Percentiles rank a stretch among this genome's conserved stretches.
Evolutionary conservation across 2,888 invertebrate species (phyloP).

Genomic region (Synergus gifuensis): DNA sequence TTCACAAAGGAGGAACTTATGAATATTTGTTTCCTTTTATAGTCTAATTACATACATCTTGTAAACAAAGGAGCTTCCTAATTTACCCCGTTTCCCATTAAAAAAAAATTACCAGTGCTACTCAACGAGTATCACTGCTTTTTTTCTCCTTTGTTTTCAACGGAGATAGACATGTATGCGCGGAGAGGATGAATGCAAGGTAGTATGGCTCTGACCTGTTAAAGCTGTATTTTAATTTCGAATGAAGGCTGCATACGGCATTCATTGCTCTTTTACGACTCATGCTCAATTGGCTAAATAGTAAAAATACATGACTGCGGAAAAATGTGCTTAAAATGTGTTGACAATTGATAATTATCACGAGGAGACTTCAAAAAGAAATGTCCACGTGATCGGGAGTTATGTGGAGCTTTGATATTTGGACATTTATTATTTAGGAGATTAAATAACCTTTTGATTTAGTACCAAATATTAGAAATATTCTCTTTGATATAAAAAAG

Average conservation of each 20-base stretch:
- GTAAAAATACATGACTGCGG: not conserved
- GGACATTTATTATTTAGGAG: not conserved
- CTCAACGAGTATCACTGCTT: slow-evolving; percentile 22
- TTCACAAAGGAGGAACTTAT: not conserved
- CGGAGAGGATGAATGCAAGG: slow-evolving; percentile 24
- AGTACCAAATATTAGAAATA: not conserved
- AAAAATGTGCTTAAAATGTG: not conserved
- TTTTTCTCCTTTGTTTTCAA: slow-evolving; percentile 17
- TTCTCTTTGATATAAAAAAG: not conserved
- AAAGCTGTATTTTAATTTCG: slow-evolving; percentile 33
- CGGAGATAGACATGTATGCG: not conserved
- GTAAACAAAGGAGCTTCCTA: slow-evolving; percentile 24
- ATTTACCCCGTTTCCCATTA: slow-evolving; percentile 20
- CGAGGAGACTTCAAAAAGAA: not conserved
- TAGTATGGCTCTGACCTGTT: slow-evolving; percentile 25
- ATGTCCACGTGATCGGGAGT: not conserved
- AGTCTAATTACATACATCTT: not conserved
- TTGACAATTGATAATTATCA: not conserved
- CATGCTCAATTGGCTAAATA: not conserved
- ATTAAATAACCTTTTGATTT: not conserved
- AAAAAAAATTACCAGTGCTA: slow-evolving; percentile 21
- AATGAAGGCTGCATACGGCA: slow-evolving; percentile 9
- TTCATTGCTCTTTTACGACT: slow-evolving; percentile 1
- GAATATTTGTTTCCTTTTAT: not conserved
- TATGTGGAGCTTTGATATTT: not conserved